phyloP scores from a whole-genome alignment of 2,888 invertebrate genomes.

The Scotopteryx bipunctaria region DNA sequence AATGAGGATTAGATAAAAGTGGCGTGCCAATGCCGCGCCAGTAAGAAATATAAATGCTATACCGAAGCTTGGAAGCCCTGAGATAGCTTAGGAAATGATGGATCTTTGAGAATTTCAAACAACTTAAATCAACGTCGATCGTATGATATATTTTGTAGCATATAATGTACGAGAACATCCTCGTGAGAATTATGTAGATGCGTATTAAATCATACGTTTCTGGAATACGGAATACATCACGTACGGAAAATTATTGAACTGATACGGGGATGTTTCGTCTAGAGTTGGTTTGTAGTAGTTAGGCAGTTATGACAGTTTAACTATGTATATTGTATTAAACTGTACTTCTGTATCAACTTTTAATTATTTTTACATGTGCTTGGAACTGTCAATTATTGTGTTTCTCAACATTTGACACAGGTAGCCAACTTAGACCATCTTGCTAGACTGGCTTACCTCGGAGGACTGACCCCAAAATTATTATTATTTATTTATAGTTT shows the following conservation, averaged over 20 bases:
- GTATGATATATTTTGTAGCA: conserved; percentile 13
- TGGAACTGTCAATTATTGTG: no score
- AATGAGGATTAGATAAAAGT: conserved; percentile 29
- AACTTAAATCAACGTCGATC: conserved; percentile 18
- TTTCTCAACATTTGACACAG: no score
- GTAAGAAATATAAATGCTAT: conserved; percentile 25
- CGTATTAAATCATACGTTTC: not conserved
- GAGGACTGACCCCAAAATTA: no score
- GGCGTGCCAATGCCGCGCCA: conserved; percentile 23
- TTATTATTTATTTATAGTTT: no score
- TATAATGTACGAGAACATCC: not conserved
- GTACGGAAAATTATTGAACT: not conserved
- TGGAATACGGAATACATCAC: not conserved
- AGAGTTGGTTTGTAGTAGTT: no score
- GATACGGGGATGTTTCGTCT: not conserved
- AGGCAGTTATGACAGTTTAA: no score
- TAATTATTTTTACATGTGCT: no score
- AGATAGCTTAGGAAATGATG: conserved; percentile 26
- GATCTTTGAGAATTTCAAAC: conserved; percentile 20
- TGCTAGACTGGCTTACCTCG: no score
- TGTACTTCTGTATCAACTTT: no score
- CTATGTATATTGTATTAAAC: no score
- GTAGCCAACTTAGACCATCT: no score
- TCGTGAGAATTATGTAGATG: not conserved
- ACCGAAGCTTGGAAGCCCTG: conserved; percentile 16